Percentiles rank a stretch among this genome's conserved stretches.
Evolutionary conservation across 1,140 invertebrate species (phyloP).

Genomic region (Drosophila tsacasi): DNA sequence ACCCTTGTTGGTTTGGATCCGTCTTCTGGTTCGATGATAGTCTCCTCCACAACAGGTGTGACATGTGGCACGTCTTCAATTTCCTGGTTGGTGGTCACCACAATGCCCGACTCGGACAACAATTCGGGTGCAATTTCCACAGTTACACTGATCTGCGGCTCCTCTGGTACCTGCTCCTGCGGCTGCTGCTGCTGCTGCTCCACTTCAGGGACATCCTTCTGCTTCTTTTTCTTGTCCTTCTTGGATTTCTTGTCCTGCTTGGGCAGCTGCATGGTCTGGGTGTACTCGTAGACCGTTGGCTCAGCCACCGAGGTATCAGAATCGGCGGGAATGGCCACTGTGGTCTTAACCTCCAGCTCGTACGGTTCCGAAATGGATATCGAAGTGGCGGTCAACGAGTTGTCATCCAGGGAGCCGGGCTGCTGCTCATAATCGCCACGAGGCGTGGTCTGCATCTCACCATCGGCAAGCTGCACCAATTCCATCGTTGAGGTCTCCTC

Average conservation of each 20-base stretch:
- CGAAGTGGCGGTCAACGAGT: slow-evolving; percentile 79
- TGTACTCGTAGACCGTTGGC: slow-evolving; percentile 76
- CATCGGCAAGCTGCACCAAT: slow-evolving; percentile 78
- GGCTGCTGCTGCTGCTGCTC: slow-evolving; percentile 9
- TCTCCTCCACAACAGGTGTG: slow-evolving; percentile 29
- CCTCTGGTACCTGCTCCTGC: slow-evolving; percentile 18
- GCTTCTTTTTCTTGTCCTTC: slow-evolving; percentile 51
- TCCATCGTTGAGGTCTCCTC: slow-evolving; percentile 50
- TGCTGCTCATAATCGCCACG: slow-evolving; percentile 65
- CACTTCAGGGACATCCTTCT: slow-evolving; percentile 19
- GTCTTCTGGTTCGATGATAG: slow-evolving; percentile 12
- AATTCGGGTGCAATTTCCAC: slow-evolving; percentile 72
- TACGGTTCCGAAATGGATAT: slow-evolving; percentile 87
- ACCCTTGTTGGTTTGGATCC: slow-evolving; percentile 57
- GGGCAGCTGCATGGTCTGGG: slow-evolving; percentile 77
- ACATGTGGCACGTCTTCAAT: slow-evolving; percentile 59
- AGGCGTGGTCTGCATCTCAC: slow-evolving; percentile 85
- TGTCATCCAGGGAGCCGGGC: slow-evolving; percentile 59
- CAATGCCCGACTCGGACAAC: slow-evolving; percentile 60
- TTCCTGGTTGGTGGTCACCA: slow-evolving; percentile 69
- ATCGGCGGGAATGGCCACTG: slow-evolving; percentile 87
- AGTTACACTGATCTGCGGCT: slow-evolving; percentile 73
- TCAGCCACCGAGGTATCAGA: slow-evolving; percentile 71
- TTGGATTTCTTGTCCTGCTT: slow-evolving; percentile 58
- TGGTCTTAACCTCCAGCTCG: slow-evolving; percentile 88